A percentile compares a stretch with the other conserved stretches of the same genome.
phyloP scores from a whole-genome alignment of 2,888 invertebrate genomes.

The Rosalia funebris region DNA sequence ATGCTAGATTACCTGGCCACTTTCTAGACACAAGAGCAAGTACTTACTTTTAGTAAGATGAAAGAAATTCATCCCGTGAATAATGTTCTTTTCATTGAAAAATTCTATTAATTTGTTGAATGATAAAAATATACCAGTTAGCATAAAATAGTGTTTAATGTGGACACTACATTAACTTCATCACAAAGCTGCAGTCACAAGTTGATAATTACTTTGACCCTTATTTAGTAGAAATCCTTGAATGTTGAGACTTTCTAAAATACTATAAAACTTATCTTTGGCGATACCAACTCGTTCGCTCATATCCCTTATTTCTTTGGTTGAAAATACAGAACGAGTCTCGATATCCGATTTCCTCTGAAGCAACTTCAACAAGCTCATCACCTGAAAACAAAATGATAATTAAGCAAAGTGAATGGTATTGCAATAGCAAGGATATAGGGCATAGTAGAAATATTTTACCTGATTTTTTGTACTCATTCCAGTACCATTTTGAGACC shows the following conservation, averaged over 20 bases:
- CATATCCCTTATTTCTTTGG: slow-evolving; percentile 80
- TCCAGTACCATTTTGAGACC: slow-evolving; percentile 78
- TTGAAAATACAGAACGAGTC: slow-evolving; percentile 78
- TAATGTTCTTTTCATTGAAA: no score
- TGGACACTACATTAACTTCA: no score
- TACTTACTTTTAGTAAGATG: no score
- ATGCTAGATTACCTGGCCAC: no score
- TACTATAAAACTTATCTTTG: slow-evolving; percentile 72
- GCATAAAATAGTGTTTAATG: no score
- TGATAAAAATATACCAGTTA: no score
- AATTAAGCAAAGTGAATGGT: slow-evolving; percentile 8
- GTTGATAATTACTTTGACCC: slow-evolving; percentile 64
- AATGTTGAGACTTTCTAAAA: slow-evolving; percentile 82
- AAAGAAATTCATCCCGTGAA: no score
- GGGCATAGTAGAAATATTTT: no score
- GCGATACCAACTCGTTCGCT: slow-evolving; percentile 74
- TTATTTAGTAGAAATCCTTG: slow-evolving; percentile 88
- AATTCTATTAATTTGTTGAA: no score
- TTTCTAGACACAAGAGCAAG: no score
- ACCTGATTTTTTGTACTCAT: slow-evolving; percentile 77
- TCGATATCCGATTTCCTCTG: slow-evolving; percentile 73
- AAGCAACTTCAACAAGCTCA: slow-evolving; percentile 76
- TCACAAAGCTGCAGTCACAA: slow-evolving; percentile 39
- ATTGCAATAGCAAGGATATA: no score
- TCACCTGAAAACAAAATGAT: slow-evolving; percentile 67